phyloP scores from a whole-genome alignment of 2,113 vertebrate genomes.

The Lamprotornis superbus region DNA sequence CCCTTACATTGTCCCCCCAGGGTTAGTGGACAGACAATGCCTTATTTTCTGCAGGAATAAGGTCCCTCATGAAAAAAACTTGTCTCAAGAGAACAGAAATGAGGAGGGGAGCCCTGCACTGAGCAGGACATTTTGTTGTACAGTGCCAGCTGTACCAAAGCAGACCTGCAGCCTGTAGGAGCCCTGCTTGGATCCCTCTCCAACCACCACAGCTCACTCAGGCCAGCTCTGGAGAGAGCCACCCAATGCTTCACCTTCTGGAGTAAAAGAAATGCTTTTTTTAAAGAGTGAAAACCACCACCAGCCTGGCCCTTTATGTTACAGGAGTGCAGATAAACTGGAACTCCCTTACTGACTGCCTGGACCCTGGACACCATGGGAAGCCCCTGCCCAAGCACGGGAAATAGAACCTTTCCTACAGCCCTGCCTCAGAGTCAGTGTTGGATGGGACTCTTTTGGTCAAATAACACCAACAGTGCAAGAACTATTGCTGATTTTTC shows the following conservation, averaged over 20 bases:
- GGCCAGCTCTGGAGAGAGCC: not conserved
- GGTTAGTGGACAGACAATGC: not conserved
- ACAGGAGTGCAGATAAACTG: not conserved
- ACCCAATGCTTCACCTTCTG: not conserved
- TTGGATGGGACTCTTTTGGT: not conserved
- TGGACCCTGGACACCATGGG: not conserved
- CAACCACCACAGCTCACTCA: not conserved
- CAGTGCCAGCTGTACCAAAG: not conserved
- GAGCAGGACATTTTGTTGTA: not conserved
- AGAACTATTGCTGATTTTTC: not conserved
- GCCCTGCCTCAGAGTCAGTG: accelerated
- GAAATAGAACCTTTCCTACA: not conserved
- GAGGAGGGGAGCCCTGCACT: not conserved
- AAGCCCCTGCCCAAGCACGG: not conserved
- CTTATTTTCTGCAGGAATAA: not conserved
- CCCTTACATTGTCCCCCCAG: not conserved
- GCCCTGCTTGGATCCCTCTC: not conserved
- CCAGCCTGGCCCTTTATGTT: not conserved
- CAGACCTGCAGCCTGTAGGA: not conserved
- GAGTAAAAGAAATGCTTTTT: not conserved
- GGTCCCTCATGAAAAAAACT: not conserved
- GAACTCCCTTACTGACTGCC: not conserved
- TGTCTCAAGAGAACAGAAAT: not conserved
- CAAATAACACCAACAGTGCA: not conserved
- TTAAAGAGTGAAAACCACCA: not conserved